These are phyloP conservation scores for Todiramphus chloris DNA, from an alignment of 2,113 vertebrate species.

Conservation along the genomic window DNA sequence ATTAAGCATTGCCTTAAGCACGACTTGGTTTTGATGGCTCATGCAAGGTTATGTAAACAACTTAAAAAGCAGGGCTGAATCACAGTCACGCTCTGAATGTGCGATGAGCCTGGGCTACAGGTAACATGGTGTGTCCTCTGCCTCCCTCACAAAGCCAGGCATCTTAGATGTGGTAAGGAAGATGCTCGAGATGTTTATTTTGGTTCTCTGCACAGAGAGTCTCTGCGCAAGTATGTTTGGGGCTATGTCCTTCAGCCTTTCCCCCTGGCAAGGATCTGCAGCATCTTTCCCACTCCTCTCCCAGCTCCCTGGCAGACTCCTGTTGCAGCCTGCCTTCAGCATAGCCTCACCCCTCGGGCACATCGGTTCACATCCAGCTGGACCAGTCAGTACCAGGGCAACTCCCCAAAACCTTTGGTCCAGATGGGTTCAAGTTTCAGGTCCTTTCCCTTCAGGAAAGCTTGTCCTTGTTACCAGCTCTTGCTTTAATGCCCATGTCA, in stretches of 20 bases:
- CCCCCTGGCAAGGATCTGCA: rapidly evolving
- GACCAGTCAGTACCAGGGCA: background rate
- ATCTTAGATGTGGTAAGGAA: background rate
- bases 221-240: background rate
- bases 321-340: background rate
- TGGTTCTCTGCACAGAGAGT: background rate
- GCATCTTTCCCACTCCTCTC: background rate
- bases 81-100: background rate
- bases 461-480: background rate
- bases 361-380: rapidly evolving
- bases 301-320: background rate
- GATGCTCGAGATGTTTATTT: background rate
- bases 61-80: constrained; percentile 10
- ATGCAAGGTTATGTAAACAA: constrained; percentile 29
- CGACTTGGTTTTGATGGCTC: constrained; percentile 10
- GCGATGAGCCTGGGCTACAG: background rate
- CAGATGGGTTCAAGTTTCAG: background rate
- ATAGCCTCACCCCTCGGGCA: background rate
- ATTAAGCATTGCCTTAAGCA: constrained; percentile 18
- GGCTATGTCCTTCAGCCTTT: background rate
- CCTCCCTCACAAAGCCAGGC: background rate
- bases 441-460: background rate
- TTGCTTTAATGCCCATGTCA: rapidly evolving
- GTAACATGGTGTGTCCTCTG: background rate
- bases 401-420: background rate